Base-by-base conservation (phyloP, 2,797 vertebrate genomes). In the Neostethus bicornis region DNA sequence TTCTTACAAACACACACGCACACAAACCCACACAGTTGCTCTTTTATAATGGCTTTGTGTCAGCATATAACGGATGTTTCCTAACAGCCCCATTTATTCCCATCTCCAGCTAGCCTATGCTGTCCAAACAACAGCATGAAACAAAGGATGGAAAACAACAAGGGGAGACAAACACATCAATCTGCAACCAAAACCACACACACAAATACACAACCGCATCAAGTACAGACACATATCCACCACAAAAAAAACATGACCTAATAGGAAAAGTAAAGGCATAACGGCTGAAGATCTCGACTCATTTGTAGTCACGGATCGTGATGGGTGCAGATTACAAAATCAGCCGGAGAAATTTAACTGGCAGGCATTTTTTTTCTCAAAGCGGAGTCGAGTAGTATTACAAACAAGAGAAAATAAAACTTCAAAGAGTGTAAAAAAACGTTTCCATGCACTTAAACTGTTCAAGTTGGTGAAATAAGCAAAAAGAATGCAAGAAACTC, bases 81-180 rank as follows among this genome's bases (percentile, higher is more conserved):
- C 75, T 66, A 80, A 83, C 81, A 79, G 65, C 76, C 70, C 83
- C 88, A 90, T 92, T 90, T 86, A 88, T 91, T 89, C 84, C 87
- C 76, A 90, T 91, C 89, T 90, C 73, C 73, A 83, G 73, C 80
- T 77, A 83, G 81, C 72, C 83, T 76, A 81, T 78, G 73, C 66
- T 88, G 82, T 83, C 83, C 71, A 86, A 82, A 79, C 81, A 84
- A 78, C 73, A 86, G 75, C 61, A 61, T 44, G 58, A 79, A 85
- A 87, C 87, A 91, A 87, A 88, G 87, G 79, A 85, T 83, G 73
- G 82, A 73, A 84, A 86, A 86, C 81, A 87, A 86, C 83, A 84
- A 80, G 71, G 68, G 49, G 62, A 84, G 66, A 89, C 85, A 89
- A 86, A 87, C 82, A 87, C 87, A 91, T 91, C 87, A 81, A 87